Percentiles rank a stretch among this genome's conserved stretches.
Evolutionary conservation across 2,888 invertebrate genomes (phyloP).

Genomic region (Oxystoma pomonae): DNA sequence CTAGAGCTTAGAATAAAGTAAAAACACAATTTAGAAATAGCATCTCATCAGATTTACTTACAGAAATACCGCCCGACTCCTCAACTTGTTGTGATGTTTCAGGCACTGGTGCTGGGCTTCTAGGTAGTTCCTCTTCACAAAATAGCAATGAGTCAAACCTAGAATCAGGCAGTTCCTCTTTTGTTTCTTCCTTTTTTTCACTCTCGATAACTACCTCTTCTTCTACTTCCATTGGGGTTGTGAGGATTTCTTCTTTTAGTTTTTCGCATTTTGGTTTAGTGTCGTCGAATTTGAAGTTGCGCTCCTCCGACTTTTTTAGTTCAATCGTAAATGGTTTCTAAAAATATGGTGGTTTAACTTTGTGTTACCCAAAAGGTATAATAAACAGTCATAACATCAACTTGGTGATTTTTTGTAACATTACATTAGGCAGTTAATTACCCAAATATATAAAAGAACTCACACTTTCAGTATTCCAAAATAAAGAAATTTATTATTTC

Average conservation of each 20-base stretch:
- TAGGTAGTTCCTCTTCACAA: slow-evolving; percentile 88
- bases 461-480: too few species aligned
- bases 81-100: slow-evolving; percentile 31
- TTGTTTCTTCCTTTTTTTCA: slow-evolving; percentile 30
- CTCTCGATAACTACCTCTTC: slow-evolving; percentile 29
- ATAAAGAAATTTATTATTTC: too few species aligned
- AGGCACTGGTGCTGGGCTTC: slow-evolving; percentile 74
- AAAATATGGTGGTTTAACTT: too few species aligned
- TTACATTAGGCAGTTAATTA: background rate
- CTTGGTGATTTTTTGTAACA: background rate
- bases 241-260: slow-evolving; percentile 12
- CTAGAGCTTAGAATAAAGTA: too few species aligned
- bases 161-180: slow-evolving; percentile 57
- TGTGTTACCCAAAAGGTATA: too few species aligned
- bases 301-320: slow-evolving; percentile 27
- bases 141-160: slow-evolving; percentile 66
- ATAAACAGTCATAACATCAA: too few species aligned
- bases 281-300: slow-evolving; percentile 42
- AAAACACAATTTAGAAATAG: too few species aligned
- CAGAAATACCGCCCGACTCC: slow-evolving; percentile 11
- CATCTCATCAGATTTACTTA: too few species aligned
- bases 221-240: slow-evolving; percentile 23
- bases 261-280: slow-evolving; percentile 23
- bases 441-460: too few species aligned
- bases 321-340: background rate